phyloP scores from a whole-genome alignment of 2,888 invertebrate genomes.

The Limenitis camilla region DNA sequence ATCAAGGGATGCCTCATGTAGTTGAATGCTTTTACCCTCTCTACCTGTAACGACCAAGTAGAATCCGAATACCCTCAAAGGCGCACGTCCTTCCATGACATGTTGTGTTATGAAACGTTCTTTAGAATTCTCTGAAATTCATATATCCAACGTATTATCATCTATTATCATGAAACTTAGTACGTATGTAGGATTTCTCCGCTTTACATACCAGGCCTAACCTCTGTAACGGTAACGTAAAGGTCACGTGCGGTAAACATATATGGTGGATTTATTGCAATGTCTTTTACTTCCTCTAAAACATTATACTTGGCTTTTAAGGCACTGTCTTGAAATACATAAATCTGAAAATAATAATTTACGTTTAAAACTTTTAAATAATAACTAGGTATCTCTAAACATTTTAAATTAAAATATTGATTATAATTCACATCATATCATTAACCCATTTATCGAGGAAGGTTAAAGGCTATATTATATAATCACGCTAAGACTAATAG shows the following conservation, averaged over 20 bases:
- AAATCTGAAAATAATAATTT: conserved; percentile 52
- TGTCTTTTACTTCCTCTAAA: conserved; percentile 78
- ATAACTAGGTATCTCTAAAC: no score
- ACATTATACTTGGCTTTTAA: conserved; percentile 68
- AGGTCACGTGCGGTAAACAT: conserved; percentile 77
- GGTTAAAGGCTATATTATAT: no score
- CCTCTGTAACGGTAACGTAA: conserved; percentile 76
- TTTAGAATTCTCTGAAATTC: conserved; percentile 52
- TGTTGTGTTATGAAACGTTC: conserved; percentile 64
- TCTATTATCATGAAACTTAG: background rate
- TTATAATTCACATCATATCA: no score
- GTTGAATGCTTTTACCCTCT: conserved; percentile 69
- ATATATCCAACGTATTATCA: background rate
- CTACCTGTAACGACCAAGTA: conserved; percentile 65
- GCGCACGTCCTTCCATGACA: conserved; percentile 73
- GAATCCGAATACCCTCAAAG: conserved; percentile 61
- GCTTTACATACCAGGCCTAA: conserved; percentile 61
- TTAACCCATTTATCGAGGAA: no score
- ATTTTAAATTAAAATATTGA: no score
- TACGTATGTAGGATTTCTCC: background rate
- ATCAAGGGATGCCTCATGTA: conserved; percentile 66
- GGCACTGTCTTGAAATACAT: conserved; percentile 69
- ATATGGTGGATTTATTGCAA: conserved; percentile 66
- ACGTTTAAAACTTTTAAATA: no score
- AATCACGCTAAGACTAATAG: no score